Conservation (phyloP, 1,140 invertebrate genomes). For the Cryptotermes secundus region DNA sequence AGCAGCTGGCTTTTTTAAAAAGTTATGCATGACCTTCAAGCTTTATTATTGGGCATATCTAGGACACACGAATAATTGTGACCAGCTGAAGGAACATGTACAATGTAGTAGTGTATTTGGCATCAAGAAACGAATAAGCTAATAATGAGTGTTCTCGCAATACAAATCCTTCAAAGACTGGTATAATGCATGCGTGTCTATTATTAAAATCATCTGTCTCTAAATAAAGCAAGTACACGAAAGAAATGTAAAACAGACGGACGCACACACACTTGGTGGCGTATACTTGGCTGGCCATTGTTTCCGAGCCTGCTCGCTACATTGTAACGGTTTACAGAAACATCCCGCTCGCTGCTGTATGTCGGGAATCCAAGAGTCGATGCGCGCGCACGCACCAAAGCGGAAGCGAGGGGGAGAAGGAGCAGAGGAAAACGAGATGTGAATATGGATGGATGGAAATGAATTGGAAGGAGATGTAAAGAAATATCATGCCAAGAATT, state of each 20-base stretch:
- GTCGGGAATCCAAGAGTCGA: background rate
- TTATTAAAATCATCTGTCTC: background rate
- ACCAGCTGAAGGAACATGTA: too few relatives aligned
- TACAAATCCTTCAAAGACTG: too few relatives aligned
- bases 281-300: background rate
- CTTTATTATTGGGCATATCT: too few relatives aligned
- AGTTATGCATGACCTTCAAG: too few relatives aligned
- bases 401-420: background rate
- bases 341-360: background rate
- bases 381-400: constrained; percentile 11
- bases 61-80: too few relatives aligned
- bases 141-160: too few relatives aligned
- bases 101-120: too few relatives aligned
- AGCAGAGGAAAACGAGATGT: background rate
- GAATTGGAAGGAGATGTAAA: background rate
- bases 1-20: too few relatives aligned
- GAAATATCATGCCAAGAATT: background rate
- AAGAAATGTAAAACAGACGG: background rate
- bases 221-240: background rate
- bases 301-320: background rate
- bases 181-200: background rate
- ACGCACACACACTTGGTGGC: background rate
- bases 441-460: constrained; percentile 6
- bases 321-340: background rate
- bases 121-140: too few relatives aligned